Base-by-base conservation (phyloP, 1,140 invertebrate species). In the Sitobion miscanthi region DNA sequence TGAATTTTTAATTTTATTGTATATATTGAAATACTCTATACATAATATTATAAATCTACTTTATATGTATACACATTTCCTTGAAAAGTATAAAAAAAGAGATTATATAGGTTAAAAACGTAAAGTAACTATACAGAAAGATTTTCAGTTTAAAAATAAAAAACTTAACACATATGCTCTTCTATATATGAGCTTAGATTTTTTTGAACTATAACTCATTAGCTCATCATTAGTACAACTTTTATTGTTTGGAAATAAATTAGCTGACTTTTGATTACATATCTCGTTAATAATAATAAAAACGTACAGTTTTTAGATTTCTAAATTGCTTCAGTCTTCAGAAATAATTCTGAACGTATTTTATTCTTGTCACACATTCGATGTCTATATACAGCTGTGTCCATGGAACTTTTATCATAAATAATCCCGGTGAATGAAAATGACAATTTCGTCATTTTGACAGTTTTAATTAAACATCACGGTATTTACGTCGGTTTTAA, bases 391-490 rank as follows among this genome's bases (percentile, higher is more conserved):
- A 35, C 62, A 77, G n/a, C 14, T 77, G 30, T 77, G n/a, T 77
- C 30, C 30, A n/a, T 77, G 5, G n/a, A 77, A 77, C 62, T 17
- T 30, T 77, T 77, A n/a, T 14, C 62, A 77, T 25, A 17, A 86
- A 86, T 42, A 86, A 47, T 86, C 11, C 23, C 42, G 0, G 42
- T 85, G 9, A 25, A 86, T 25, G 23, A 86, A 47, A 86, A 86
- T 47, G 42, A 86, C 11, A 86, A 45, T 86, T 86, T 86, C 85
- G 11, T 47, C 42, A 47, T 47, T 86, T 25, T 47, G 85, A 47
- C 42, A 45, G 85, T n/a, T 86, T 86, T 86, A 86, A 86, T 86
- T 86, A 86, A 47, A 47, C 42, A 30, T 86, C 42, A 30, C 14
- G 25, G 42, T 17, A 42, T 86, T 86, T 20, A 77, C 30, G 62